phyloP scores from a whole-genome alignment of 2,113 vertebrate genomes.

The Pituophis catenifer region DNA sequence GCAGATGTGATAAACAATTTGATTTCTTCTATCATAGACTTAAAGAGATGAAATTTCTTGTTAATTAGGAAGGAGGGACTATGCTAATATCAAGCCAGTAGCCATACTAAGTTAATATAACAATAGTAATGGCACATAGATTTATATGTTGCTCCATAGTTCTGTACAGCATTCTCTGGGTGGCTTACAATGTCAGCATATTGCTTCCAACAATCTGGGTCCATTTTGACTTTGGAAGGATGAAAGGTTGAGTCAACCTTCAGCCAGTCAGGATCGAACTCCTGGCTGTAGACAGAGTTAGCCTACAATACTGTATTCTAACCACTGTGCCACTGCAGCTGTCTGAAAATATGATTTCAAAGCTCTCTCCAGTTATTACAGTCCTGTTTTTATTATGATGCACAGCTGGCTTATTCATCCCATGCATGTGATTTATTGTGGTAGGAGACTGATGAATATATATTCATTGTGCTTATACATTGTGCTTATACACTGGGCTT shows the following conservation, averaged over 20 bases:
- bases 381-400: slow-evolving; percentile 8
- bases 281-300: no score
- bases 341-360: slow-evolving; percentile 3
- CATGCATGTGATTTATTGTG: background rate
- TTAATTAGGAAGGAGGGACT: slow-evolving; percentile 29
- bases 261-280: no score
- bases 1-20: background rate
- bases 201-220: no score
- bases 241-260: no score
- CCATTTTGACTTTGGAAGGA: no score
- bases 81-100: background rate
- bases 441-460: background rate
- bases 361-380: background rate
- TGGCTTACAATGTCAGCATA: no score
- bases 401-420: background rate
- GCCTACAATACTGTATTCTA: no score
- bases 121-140: no score
- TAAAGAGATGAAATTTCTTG: background rate
- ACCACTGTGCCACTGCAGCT: no score
- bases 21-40: slow-evolving; percentile 13
- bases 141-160: no score
- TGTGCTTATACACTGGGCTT: background rate
- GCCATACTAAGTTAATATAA: background rate
- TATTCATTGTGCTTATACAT: no score
- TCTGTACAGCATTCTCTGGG: no score